Conservation (phyloP, 2,888 invertebrate genomes). For the Caenorhabditis virilis region DNA sequence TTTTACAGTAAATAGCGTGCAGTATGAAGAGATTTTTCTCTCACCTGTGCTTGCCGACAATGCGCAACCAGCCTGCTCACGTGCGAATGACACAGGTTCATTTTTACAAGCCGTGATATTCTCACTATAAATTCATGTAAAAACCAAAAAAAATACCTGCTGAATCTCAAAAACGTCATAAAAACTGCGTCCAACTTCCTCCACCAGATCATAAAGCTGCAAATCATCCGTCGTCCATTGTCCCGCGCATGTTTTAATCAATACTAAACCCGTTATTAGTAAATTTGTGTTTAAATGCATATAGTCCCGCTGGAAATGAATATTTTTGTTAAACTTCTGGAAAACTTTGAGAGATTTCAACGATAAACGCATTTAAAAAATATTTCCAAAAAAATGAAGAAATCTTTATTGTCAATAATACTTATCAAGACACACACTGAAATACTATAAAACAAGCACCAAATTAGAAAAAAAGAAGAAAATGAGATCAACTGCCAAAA, state of each 20-base stretch:
- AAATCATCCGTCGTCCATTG: constrained; percentile 53
- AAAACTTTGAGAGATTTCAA: no score
- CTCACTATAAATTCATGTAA: background rate
- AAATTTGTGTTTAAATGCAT: no score
- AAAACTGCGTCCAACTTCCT: constrained; percentile 55
- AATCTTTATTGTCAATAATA: background rate
- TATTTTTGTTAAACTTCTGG: no score
- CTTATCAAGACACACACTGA: background rate
- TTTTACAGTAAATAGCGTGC: no score
- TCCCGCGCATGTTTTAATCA: background rate
- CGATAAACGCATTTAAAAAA: constrained; percentile 14
- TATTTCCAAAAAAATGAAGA: background rate
- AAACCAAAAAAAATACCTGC: constrained; percentile 13
- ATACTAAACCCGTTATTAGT: no score
- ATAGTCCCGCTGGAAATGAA: no score
- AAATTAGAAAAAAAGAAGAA: constrained; percentile 3
- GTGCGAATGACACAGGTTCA: no score
- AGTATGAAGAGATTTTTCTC: no score
- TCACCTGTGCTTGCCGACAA: no score
- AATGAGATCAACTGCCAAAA: background rate
- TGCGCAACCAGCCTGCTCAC: no score
- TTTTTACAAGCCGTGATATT: no score
- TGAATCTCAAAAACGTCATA: constrained; percentile 53
- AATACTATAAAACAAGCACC: background rate
- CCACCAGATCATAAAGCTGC: constrained; percentile 56